Conservation (phyloP, 2,888 invertebrate species). For the Phanerotoma sp. region DNA sequence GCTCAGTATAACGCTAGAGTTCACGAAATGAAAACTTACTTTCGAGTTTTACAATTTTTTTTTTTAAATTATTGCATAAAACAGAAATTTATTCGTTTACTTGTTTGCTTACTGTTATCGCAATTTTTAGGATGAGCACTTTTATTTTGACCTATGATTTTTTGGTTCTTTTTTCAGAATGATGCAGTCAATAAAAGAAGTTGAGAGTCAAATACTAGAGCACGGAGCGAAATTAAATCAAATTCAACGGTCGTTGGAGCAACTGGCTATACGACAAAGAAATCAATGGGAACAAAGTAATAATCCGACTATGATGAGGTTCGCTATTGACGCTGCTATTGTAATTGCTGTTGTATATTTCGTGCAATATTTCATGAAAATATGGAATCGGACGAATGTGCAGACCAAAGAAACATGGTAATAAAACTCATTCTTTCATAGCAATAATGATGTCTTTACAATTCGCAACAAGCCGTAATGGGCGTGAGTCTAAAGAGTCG, state of each 20-base stretch:
- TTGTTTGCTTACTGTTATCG: too few species aligned
- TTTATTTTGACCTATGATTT: too few species aligned
- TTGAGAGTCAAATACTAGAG: constrained; percentile 48
- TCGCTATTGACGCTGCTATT: constrained; percentile 48
- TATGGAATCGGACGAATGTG: constrained; percentile 40
- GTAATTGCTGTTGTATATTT: constrained; percentile 49
- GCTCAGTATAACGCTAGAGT: too few species aligned
- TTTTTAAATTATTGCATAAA: too few species aligned
- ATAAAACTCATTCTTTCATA: constrained; percentile 3
- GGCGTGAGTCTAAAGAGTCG: too few species aligned
- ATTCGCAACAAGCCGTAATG: too few species aligned
- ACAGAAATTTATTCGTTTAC: too few species aligned
- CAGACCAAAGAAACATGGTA: constrained; percentile 44
- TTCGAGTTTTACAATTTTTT: too few species aligned
- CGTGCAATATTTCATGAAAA: constrained; percentile 48
- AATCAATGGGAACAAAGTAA: constrained; percentile 45
- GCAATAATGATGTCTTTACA: too few species aligned
- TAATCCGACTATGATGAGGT: constrained; percentile 45
- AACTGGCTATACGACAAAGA: constrained; percentile 50
- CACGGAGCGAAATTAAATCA: constrained; percentile 51
- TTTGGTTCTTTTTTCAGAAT: constrained; percentile 44
- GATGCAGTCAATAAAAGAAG: constrained; percentile 45
- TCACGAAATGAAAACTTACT: too few species aligned
- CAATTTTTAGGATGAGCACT: too few species aligned
- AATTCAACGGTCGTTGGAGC: constrained; percentile 52